Percentiles rank a stretch among this genome's conserved stretches.
phyloP scores from a whole-genome alignment of 92 coral and sea anemone genomes.

The Nematostella vectensis region DNA sequence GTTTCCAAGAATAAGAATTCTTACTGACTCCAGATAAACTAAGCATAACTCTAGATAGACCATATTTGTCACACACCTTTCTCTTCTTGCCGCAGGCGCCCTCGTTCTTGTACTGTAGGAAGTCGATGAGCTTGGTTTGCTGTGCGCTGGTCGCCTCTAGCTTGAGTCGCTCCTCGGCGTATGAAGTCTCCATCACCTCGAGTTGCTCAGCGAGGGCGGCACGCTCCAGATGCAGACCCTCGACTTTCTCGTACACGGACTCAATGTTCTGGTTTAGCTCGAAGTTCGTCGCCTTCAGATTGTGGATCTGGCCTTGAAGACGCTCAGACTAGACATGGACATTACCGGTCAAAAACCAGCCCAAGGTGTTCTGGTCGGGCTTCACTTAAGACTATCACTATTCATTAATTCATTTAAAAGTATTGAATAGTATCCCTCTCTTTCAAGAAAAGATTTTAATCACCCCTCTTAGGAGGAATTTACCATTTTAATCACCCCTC shows the following conservation, averaged over 20 bases:
- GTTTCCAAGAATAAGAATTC: too few species aligned
- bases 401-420: too few species aligned
- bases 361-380: neutral
- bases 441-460: too few species aligned
- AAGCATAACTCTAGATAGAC: too few species aligned
- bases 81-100: conserved; percentile 73
- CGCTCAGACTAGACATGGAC: conserved; percentile 72
- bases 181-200: conserved; percentile 86
- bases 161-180: conserved; percentile 93
- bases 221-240: conserved; percentile 60
- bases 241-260: conserved; percentile 55
- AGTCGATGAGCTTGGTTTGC: conserved; percentile 93
- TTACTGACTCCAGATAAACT: too few species aligned
- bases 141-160: conserved; percentile 90
- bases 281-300: conserved; percentile 72
- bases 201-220: conserved; percentile 79
- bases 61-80: too few species aligned
- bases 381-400: too few species aligned
- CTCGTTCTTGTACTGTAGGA: conserved; percentile 90
- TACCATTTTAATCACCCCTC: too few species aligned
- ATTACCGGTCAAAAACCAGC: too few species aligned
- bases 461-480: too few species aligned
- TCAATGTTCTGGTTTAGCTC: conserved; percentile 85
- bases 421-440: too few species aligned
- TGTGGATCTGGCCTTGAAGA: conserved; percentile 37